Evolutionary conservation across 2,113 vertebrate genomes (phyloP), one percentile per base, ranked within the genome.

Genomic region (Datnioides undecimradiatus): DNA sequence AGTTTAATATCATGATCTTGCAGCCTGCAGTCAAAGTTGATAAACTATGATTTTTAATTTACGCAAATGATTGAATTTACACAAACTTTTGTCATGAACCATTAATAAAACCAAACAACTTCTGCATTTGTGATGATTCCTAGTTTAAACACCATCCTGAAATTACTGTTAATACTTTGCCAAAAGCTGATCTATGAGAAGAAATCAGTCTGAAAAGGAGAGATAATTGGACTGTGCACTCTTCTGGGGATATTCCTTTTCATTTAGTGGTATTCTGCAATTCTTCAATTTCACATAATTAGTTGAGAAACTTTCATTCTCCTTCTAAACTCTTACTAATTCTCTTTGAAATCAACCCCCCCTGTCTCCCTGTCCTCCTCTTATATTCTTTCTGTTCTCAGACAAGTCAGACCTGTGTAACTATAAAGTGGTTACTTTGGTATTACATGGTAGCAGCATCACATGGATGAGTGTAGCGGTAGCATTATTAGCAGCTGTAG

Each of bases 271-370:
- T 29, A 52, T 67, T 87, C 80, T 60, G 55, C 45, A 83, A 40
- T 68, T 82, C 49, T 62, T 76, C 33, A 46, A 49, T 79, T 79
- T 58, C 45, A 76, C 14, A 63, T 82, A 74, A 90, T 89, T 85
- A 82, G 55, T 63, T 45, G 49, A 66, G 52, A 72, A 88, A 77
- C 40, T 82, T 76, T 87, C 21, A 33, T 58, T 85, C 65, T 43
- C 41, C n/a, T 46, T 49, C 19, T 67, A 72, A 83, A 75, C 65
- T 73, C 62, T 23, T n/a, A 63, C 67, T 69, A 6, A 79, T 85
- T 81, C 78, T 71, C 77, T 84, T 90, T 90, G 40, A 91, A 84
- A 76, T 71, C 48, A 71, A 5, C 31, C 38, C 6, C 54, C 31
- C 23, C 16, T 5, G 31, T 72, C 23, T 81, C 69, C 70, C 45